A percentile compares a stretch with the other conserved stretches of the same genome.
These are phyloP conservation scores for Peromyscus aztecus DNA, from an alignment of 2,797 vertebrate genomes.

Conservation along the genomic window DNA sequence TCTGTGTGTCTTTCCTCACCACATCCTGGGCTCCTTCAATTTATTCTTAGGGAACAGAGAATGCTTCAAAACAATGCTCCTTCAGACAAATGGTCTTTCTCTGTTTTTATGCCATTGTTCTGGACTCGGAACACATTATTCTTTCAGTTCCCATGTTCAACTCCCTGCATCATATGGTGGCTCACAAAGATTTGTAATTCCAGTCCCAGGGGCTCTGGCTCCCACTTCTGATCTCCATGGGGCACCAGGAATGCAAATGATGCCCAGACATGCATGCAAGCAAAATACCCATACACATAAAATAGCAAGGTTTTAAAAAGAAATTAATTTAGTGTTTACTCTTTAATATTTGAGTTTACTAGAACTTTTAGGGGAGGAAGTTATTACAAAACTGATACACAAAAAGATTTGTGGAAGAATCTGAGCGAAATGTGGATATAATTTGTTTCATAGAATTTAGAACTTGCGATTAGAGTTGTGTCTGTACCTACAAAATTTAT, in stretches of 20 bases:
- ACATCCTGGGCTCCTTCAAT: background rate
- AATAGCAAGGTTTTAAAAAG: background rate
- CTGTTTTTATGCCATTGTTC: background rate
- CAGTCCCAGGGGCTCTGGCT: background rate
- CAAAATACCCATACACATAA: background rate
- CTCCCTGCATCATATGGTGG: background rate
- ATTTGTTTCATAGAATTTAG: background rate
- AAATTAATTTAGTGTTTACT: conserved; percentile 41
- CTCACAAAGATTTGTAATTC: background rate
- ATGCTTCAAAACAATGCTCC: background rate
- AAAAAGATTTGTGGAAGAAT: background rate
- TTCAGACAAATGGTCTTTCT: background rate
- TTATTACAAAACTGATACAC: background rate
- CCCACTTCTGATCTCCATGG: background rate
- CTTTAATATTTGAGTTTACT: conserved; percentile 11
- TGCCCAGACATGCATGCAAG: background rate
- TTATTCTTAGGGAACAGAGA: background rate
- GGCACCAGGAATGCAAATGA: background rate
- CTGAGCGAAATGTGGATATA: background rate
- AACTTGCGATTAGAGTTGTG: background rate
- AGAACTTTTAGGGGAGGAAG: background rate
- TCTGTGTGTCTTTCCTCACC: background rate
- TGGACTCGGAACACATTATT: background rate
- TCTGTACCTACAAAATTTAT: background rate
- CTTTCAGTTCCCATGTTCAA: background rate